Percentiles rank a stretch among this genome's conserved stretches.
Conservation (phyloP, 1,140 invertebrate genomes). For the Calycopis cecrops region DNA sequence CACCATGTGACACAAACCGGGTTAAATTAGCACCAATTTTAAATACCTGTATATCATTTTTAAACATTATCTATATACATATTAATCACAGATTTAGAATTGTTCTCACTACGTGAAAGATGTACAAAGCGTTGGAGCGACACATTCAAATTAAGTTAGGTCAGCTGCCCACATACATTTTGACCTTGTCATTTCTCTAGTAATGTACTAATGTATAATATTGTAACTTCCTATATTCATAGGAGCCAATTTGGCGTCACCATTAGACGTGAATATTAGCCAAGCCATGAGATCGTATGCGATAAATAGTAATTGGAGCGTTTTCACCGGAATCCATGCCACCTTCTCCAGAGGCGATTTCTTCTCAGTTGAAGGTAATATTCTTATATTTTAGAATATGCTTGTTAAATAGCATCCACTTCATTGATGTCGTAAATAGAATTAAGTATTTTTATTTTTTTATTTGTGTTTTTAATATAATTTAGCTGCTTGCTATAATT, state of each 20-base stretch:
- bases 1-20: too few relatives aligned
- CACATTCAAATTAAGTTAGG: too few relatives aligned
- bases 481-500: neutral
- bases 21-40: too few relatives aligned
- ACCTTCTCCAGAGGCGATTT: constrained; percentile 18
- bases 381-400: constrained; percentile 5
- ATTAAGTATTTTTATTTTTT: neutral
- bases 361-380: constrained; percentile 27
- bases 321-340: constrained; percentile 23
- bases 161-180: too few relatives aligned
- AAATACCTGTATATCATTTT: too few relatives aligned
- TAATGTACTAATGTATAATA: too few relatives aligned
- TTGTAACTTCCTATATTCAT: neutral
- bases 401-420: neutral
- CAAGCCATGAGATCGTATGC: neutral
- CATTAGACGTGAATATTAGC: constrained; percentile 3
- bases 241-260: constrained; percentile 23
- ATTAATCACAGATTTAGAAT: too few relatives aligned
- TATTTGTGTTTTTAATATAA: neutral
- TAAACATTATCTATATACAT: too few relatives aligned
- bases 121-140: too few relatives aligned
- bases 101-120: too few relatives aligned
- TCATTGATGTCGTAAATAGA: neutral
- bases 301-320: neutral
- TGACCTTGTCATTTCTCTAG: too few relatives aligned